Base-by-base conservation (phyloP, 2,797 vertebrate species). In the Cottoperca gobio region DNA sequence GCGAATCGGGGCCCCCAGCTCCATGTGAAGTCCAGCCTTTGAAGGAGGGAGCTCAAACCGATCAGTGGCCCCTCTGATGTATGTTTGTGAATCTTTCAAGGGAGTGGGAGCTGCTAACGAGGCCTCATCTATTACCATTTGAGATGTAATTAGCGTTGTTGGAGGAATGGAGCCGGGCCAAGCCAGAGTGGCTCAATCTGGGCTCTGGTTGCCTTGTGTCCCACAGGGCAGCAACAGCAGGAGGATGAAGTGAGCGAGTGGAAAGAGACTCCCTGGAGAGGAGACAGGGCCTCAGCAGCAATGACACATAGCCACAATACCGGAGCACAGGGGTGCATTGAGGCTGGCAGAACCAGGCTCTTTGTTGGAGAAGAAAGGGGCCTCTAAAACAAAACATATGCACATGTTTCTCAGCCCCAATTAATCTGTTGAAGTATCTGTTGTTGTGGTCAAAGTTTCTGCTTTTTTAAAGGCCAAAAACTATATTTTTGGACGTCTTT, bases 101-200 rank as follows among this genome's bases (percentile, higher is more conserved):
- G 83, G 84, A 87, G 79, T 81, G 87, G 86, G 89, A 88, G 86
- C 79, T 53, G 87, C 91, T 94, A 94, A 94, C 86, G 86, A 93
- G 92, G 89, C 76, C 86, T 86, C 91, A 84, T 93, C 92, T 66
- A 94, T 94, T 93, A 93, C 89, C 90, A 91, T 93, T 85, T 89
- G 85, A 91, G 90, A 89, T 82, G 88, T 92, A 93, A 94, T 94
- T 93, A 94, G 92, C 82, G 57, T 83, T 28, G 82, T 80, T 68
- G 82, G 73, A 75, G 82, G 70, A 89, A 85, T 89, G 88, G 87
- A 87, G 83, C 57, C 14, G 64, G 80, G 86, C 91, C 89, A 92
- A 87, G 82, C 55, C 72, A 87, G 83, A 90, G 91, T 90, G 88
- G 86, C 91, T 90, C 91, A 91, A 90, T 90, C 89, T 92, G 91